phyloP scores from a whole-genome alignment of 2,113 vertebrate genomes.

The Laticauda laticaudata region DNA sequence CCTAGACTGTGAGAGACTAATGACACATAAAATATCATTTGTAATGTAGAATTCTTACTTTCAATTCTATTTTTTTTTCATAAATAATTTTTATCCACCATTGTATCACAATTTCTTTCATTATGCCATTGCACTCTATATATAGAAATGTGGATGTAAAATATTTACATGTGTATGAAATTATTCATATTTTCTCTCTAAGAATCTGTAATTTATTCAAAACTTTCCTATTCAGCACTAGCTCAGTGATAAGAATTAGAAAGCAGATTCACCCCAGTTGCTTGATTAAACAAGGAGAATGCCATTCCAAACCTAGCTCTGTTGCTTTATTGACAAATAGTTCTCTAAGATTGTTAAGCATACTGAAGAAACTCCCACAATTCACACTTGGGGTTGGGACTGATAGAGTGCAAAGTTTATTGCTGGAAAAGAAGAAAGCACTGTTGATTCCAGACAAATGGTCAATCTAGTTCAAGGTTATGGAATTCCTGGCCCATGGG shows the following conservation, averaged over 20 bases:
- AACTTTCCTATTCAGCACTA: not conserved
- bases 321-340: not conserved
- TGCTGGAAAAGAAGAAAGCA: not conserved
- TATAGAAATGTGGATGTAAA: not conserved
- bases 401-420: not conserved
- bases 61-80: not conserved
- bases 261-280: not conserved
- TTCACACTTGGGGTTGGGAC: not conserved
- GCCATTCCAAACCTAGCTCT: not conserved
- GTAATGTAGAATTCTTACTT: not conserved
- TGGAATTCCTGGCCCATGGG: too few species aligned
- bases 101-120: not conserved
- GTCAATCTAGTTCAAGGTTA: not conserved
- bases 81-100: not conserved
- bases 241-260: not conserved
- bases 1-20: not conserved
- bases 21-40: not conserved
- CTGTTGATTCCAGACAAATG: not conserved
- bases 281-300: not conserved
- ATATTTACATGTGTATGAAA: not conserved
- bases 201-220: not conserved
- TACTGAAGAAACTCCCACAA: not conserved
- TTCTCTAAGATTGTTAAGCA: not conserved
- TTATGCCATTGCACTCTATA: not conserved
- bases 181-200: not conserved